These are phyloP conservation scores for pig (Sus scrofa) DNA, from an alignment of 2,113 vertebrate genomes.

Conservation along the genomic window T2T-Sscrofa CM000827.6:74855001-74855500, in stretches of 20 bases:
- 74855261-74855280: background rate
- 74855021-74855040: no score
- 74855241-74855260: background rate
- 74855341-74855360: background rate
- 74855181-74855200: background rate
- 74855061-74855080: background rate
- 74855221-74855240: background rate
- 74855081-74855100: background rate
- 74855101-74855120: conserved; percentile 28
- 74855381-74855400: background rate
- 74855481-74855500: background rate
- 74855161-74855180: background rate
- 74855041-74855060: conserved; percentile 18
- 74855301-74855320: background rate
- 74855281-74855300: background rate
- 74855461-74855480: background rate
- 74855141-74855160: background rate
- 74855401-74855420: background rate
- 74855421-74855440: conserved; percentile 35
- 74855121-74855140: background rate
- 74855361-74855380: background rate
- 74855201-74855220: conserved; percentile 4
- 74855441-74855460: background rate
- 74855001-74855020: no score
- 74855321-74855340: background rate